These are phyloP conservation scores for Dipodomys stephensi DNA, from an alignment of 2,113 vertebrate species.

Conservation along the genomic window DNA sequence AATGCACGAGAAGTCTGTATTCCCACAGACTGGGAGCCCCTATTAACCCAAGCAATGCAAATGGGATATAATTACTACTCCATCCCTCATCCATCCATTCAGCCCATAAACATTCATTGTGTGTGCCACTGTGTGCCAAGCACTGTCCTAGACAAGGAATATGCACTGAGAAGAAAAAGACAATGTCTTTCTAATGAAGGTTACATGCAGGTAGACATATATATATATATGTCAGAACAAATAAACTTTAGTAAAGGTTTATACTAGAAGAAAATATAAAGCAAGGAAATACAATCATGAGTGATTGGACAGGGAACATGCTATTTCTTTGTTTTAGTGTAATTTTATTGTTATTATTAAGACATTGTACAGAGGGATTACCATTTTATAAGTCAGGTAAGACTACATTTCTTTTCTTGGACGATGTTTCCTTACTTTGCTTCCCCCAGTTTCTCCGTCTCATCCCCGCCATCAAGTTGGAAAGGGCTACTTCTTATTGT, in stretches of 20 bases:
- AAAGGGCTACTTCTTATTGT: neutral
- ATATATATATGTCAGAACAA: neutral
- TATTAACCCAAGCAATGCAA: neutral
- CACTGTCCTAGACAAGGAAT: neutral
- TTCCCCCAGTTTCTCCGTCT: too few relatives aligned
- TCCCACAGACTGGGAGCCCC: neutral
- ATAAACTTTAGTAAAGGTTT: neutral
- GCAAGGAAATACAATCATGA: neutral
- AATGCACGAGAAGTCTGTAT: conserved; percentile 12
- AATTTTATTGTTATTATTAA: too few relatives aligned
- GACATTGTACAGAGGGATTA: too few relatives aligned
- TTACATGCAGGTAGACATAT: neutral
- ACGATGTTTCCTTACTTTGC: too few relatives aligned
- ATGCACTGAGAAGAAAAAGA: conserved; percentile 17
- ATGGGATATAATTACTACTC: conserved; percentile 8
- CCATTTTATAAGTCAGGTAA: too few relatives aligned
- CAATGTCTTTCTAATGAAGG: conserved; percentile 17
- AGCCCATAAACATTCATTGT: neutral
- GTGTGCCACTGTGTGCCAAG: neutral
- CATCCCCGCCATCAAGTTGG: too few relatives aligned
- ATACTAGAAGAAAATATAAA: conserved; percentile 50
- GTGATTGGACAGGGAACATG: neutral
- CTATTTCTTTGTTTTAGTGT: too few relatives aligned
- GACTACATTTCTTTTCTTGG: too few relatives aligned
- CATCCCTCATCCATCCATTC: neutral